Evolutionary conservation across 2,797 vertebrate species (phyloP).

Genomic region (Tangara arthus): DNA sequence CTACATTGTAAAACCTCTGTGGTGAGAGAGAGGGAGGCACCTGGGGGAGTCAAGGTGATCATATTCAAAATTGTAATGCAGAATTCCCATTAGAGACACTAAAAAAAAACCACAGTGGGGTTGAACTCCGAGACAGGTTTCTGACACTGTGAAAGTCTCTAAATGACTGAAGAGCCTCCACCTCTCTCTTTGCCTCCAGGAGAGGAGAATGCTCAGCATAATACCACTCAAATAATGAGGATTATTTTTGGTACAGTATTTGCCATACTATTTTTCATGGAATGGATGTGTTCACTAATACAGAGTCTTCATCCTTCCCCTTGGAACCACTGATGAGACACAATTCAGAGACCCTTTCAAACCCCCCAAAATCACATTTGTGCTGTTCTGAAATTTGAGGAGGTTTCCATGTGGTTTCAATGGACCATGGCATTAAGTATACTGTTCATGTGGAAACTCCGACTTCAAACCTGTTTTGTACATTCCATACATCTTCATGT

Average conservation of each 20-base stretch:
- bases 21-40: background rate
- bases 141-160: background rate
- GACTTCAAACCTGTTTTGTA: background rate
- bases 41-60: background rate
- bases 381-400: background rate
- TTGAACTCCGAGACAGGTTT: background rate
- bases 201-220: background rate
- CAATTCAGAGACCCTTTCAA: background rate
- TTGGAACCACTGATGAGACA: background rate
- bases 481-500: background rate
- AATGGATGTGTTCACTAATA: background rate
- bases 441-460: background rate
- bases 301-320: background rate
- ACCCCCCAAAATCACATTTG: background rate
- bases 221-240: background rate
- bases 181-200: background rate
- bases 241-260: background rate
- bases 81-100: background rate
- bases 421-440: background rate
- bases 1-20: background rate
- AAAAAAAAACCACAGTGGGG: fast-evolving
- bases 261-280: background rate
- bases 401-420: background rate
- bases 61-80: background rate
- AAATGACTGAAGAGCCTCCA: background rate